Evolutionary conservation across 2,113 vertebrate genomes (phyloP).

Genomic region (Nibea coibor): DNA sequence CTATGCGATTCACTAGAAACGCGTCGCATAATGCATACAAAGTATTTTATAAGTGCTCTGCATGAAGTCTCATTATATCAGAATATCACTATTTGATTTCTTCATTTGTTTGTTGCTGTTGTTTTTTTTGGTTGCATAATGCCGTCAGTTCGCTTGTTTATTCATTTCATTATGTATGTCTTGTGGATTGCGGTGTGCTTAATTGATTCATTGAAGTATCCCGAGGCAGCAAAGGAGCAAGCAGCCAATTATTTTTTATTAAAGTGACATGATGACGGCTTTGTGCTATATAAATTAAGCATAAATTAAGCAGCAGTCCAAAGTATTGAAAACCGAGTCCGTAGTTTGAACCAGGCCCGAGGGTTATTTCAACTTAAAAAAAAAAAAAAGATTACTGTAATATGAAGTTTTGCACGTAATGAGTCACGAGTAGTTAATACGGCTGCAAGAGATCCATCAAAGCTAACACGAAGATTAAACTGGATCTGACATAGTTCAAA

Average conservation of each 20-base stretch:
- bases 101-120: background rate
- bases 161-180: slow-evolving; percentile 23
- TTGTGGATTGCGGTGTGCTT: slow-evolving; percentile 34
- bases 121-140: slow-evolving; percentile 7
- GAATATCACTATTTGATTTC: background rate
- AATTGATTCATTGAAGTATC: slow-evolving; percentile 30
- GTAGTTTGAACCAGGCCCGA: slow-evolving; percentile 16
- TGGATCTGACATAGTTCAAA: background rate
- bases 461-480: background rate
- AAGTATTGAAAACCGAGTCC: slow-evolving; percentile 33
- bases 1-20: slow-evolving; percentile 3
- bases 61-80: background rate
- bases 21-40: slow-evolving; percentile 28
- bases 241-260: slow-evolving; percentile 46
- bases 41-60: background rate
- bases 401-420: background rate
- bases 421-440: background rate
- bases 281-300: slow-evolving; percentile 23
- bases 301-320: slow-evolving; percentile 16
- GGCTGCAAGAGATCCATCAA: background rate
- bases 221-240: slow-evolving; percentile 21
- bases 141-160: slow-evolving; percentile 7
- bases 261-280: slow-evolving; percentile 29
- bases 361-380: slow-evolving; percentile 24
- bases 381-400: slow-evolving; percentile 9